Percentiles rank a stretch among this genome's conserved stretches.
Conservation (phyloP, 2,113 vertebrate species). For the Peromyscus leucopus region DNA sequence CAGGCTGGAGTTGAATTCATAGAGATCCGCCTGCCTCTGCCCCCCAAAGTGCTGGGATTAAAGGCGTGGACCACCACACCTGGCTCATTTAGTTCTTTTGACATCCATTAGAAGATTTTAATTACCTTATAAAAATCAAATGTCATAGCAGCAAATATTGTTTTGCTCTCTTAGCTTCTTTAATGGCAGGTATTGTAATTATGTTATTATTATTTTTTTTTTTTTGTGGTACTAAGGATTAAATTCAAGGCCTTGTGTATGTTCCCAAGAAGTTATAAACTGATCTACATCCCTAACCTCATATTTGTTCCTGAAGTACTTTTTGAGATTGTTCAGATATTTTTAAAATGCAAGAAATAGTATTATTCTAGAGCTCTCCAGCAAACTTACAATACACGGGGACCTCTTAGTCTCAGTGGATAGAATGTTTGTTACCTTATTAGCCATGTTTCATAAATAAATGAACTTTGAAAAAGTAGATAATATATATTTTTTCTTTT, state of each 20-base stretch:
- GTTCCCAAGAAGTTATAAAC: background rate
- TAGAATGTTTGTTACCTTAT: constrained; percentile 38
- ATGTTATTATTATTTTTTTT: background rate
- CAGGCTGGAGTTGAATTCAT: background rate
- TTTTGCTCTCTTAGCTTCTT: background rate
- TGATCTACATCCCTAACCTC: background rate
- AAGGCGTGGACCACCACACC: background rate
- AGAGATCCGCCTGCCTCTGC: background rate
- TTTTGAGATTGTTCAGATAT: constrained; percentile 45
- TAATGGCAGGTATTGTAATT: constrained; percentile 17
- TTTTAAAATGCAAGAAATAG: constrained; percentile 34
- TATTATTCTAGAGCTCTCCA: constrained; percentile 24
- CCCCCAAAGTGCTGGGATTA: background rate
- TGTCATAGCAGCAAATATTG: constrained; percentile 41
- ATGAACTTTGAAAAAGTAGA: constrained; percentile 37
- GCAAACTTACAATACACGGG: constrained; percentile 9
- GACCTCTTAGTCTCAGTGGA: background rate
- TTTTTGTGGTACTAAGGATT: background rate
- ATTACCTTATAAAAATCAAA: constrained; percentile 44
- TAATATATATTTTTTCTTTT: background rate
- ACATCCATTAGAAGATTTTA: constrained; percentile 46
- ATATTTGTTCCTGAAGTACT: constrained; percentile 5
- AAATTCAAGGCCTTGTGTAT: background rate
- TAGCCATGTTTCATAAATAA: constrained; percentile 17
- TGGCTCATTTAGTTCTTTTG: constrained; percentile 44